Evolutionary conservation across 2,113 vertebrate genomes (phyloP).

Genomic region (Antechinus stuartii): DNA sequence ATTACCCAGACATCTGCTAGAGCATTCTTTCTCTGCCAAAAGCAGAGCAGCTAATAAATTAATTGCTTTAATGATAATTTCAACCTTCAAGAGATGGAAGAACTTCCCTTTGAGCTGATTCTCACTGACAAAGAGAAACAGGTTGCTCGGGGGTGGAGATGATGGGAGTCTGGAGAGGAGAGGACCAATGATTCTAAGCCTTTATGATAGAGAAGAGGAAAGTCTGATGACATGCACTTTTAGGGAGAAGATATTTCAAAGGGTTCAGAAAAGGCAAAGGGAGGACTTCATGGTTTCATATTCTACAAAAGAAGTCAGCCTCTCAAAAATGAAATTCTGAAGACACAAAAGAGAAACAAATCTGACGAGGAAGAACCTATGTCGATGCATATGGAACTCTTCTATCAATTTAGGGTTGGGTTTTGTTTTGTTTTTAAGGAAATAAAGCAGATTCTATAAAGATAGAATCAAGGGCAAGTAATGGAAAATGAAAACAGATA

Average conservation of each 20-base stretch:
- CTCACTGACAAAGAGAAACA: not conserved
- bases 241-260: not conserved
- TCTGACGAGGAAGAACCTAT: not conserved
- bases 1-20: not conserved
- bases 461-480: not conserved
- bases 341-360: not conserved
- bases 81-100: slow-evolving; percentile 1
- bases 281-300: not conserved
- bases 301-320: not conserved
- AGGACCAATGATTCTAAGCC: not conserved
- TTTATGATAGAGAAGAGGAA: not conserved
- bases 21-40: not conserved
- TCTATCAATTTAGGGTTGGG: not conserved
- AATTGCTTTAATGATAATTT: slow-evolving; percentile 4
- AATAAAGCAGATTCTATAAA: not conserved
- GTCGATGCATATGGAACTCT: not conserved
- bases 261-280: not conserved
- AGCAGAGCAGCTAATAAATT: slow-evolving; percentile 5
- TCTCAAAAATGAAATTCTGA: not conserved
- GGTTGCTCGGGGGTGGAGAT: not conserved
- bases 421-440: not conserved
- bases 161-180: not conserved
- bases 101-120: not conserved
- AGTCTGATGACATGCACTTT: not conserved
- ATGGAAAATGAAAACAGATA: not conserved